Evolutionary conservation across 2,888 invertebrate species (phyloP).

Genomic region (Apotomis betuletana): DNA sequence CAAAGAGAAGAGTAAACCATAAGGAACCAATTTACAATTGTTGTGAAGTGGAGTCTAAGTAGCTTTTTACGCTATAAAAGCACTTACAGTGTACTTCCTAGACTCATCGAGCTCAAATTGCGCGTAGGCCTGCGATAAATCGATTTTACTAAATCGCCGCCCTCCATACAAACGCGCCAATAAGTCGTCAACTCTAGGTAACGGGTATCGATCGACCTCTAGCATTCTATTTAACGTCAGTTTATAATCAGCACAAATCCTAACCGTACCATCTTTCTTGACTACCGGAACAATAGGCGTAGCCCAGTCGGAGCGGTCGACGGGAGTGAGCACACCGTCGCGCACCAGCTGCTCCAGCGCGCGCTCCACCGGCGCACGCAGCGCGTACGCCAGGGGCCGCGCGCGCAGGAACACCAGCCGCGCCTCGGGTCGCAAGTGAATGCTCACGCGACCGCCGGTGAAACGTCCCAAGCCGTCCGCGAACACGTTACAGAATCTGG

Average conservation of each 20-base stretch:
- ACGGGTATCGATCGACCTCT: conserved; percentile 27
- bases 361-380: too few relatives aligned
- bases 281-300: too few relatives aligned
- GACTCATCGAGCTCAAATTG: conserved; percentile 12
- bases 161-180: conserved; percentile 3
- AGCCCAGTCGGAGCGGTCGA: conserved; percentile 40
- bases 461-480: conserved; percentile 1
- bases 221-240: conserved; percentile 38
- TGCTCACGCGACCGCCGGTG: neutral
- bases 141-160: conserved; percentile 9
- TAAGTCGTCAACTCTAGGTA: conserved; percentile 14
- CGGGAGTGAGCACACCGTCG: neutral
- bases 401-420: conserved; percentile 1
- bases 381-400: neutral
- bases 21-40: too few relatives aligned
- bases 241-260: conserved; percentile 44
- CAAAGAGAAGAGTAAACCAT: too few relatives aligned
- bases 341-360: too few relatives aligned
- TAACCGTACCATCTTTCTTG: conserved; percentile 41
- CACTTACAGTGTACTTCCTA: neutral
- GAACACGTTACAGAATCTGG: conserved; percentile 11
- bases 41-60: too few relatives aligned
- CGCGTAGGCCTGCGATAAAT: conserved; percentile 22
- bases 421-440: neutral
- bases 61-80: too few relatives aligned